These are phyloP conservation scores for Acrossocheilus fasciatus DNA, from an alignment of 2,797 vertebrate species.

Conservation along the genomic window DNA sequence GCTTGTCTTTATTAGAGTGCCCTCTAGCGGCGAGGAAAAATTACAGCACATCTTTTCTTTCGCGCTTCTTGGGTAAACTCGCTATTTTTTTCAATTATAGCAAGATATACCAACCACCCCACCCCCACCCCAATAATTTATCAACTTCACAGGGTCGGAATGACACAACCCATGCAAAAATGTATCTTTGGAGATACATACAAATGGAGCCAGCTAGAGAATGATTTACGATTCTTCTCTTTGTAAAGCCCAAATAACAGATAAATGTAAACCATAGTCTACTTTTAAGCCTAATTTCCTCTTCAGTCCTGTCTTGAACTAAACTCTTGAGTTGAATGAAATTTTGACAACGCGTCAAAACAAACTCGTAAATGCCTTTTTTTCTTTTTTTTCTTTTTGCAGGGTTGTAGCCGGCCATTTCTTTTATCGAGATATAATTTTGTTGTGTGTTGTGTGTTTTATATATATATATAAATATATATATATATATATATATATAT, in stretches of 20 bases:
- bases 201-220: background rate
- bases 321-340: background rate
- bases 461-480: background rate
- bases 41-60: background rate
- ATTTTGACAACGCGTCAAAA: background rate
- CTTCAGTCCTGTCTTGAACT: background rate
- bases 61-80: background rate
- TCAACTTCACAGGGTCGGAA: background rate
- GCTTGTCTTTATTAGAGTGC: slow-evolving; percentile 23
- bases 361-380: background rate
- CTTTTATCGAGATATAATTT: background rate
- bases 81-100: background rate
- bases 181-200: too few relatives aligned
- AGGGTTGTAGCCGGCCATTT: too few relatives aligned
- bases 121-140: background rate
- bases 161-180: background rate
- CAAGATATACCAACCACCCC: background rate
- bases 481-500: background rate
- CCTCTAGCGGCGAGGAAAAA: slow-evolving; percentile 21
- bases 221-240: background rate
- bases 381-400: background rate
- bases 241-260: background rate
- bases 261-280: background rate
- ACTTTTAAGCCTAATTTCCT: background rate
- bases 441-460: background rate